Evolutionary conservation across 2,797 vertebrate species (phyloP), one percentile per base, ranked within the genome.

Genomic region (Micropoecilia bifurca): DNA sequence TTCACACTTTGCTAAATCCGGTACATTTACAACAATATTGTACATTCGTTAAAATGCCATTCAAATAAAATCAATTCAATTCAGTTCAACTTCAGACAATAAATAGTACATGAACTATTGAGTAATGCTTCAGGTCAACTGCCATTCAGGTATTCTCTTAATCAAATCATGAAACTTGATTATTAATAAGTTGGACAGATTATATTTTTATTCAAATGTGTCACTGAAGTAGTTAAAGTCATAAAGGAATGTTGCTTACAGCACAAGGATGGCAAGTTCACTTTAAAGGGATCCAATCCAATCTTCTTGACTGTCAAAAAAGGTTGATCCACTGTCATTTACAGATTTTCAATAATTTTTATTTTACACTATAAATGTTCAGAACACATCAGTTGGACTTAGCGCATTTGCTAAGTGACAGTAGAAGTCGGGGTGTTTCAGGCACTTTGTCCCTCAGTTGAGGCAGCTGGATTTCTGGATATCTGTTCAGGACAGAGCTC

Each of bases 401-500:
- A 63, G n/a, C n/a, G 61, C 7, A 14, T 36, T 66, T 66, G 61
- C 2, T 39, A 39, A 41, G 18, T 22, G 20, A 12, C 3, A 22
- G 33, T 18, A 41, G 36, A 39, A 41, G 8, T 36, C 25, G 20
- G 63, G 33, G 20, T 41, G 20, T 22, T 10, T 79, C 9, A 74
- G 20, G 57, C 33, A 25, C 78, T 33, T 73, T 63, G 45, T 66
- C 22, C 48, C 0, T 75, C 55, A 22, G 50, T n/a, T 66, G 46
- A 63, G 39, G n/a, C 71, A 53, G 36, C 53, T 59, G 33, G 3
- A 53, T 76, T 12, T 4, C n/a, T 12, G 28, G 36, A 10, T 18
- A 25, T 57, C 48, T 73, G 12, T 6, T 87, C 79, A 12, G 76
- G 74, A 83, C 89, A 90, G 28, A 94, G 85, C 4, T 81, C 57